phyloP scores from a whole-genome alignment of 2,888 invertebrate genomes.

The Lasioglossum oenotherae region DNA sequence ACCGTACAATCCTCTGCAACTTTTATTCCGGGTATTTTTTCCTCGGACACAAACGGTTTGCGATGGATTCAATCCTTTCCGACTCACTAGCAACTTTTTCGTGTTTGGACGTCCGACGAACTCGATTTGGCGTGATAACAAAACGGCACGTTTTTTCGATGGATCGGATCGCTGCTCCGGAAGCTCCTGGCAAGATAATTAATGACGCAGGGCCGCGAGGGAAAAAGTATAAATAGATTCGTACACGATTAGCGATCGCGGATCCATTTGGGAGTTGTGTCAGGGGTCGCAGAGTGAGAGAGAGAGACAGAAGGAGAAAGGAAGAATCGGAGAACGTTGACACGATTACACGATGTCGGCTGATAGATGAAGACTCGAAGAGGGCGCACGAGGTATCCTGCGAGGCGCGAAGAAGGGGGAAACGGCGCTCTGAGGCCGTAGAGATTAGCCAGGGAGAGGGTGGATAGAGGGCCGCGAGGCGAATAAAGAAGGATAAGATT shows the following conservation, averaged over 20 bases:
- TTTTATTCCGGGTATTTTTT: not conserved
- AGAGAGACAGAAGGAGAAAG: slow-evolving; percentile 29
- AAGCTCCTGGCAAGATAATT: slow-evolving; percentile 10
- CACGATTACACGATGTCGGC: slow-evolving; percentile 59
- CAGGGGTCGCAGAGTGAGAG: not conserved
- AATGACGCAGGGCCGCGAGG: not conserved
- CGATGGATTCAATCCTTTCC: not conserved
- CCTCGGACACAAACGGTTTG: not conserved
- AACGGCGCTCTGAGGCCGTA: slow-evolving; percentile 57
- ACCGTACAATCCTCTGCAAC: not conserved
- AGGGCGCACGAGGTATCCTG: slow-evolving; percentile 13
- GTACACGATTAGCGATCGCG: slow-evolving; percentile 31
- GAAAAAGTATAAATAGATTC: slow-evolving; percentile 24
- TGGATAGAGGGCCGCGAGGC: slow-evolving; percentile 52
- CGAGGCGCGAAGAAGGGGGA: slow-evolving; percentile 50
- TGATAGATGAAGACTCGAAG: slow-evolving; percentile 56
- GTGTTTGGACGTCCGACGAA: not conserved
- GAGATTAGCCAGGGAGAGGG: slow-evolving; percentile 61
- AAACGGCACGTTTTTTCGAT: not conserved
- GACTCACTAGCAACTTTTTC: not conserved
- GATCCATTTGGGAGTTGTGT: slow-evolving; percentile 10
- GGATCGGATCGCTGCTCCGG: not conserved
- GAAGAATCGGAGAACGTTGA: slow-evolving; percentile 54
- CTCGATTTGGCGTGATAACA: not conserved
- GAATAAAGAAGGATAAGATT: slow-evolving; percentile 78